Conservation (phyloP, 2,888 invertebrate species). For the Pardosa pseudoannulata region DNA sequence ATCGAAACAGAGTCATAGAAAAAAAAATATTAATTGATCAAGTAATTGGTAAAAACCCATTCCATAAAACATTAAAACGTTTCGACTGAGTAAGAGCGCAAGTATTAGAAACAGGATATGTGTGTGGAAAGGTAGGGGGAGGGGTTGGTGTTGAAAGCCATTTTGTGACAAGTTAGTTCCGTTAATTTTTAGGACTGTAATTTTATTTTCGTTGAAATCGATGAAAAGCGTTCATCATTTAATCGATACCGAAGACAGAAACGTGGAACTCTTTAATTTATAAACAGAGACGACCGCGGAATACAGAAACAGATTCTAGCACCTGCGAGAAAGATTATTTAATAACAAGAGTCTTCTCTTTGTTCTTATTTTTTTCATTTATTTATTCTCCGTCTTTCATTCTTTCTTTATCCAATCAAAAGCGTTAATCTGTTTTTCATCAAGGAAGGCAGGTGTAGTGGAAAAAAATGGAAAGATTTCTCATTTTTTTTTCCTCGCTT, state of each 20-base stretch:
- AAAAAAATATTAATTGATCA: too few relatives aligned
- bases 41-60: too few relatives aligned
- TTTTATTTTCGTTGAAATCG: slow-evolving; percentile 53
- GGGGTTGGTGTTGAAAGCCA: neutral
- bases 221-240: slow-evolving; percentile 47
- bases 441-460: slow-evolving; percentile 29
- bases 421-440: slow-evolving; percentile 48
- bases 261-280: slow-evolving; percentile 44
- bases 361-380: slow-evolving; percentile 2
- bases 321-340: slow-evolving; percentile 61
- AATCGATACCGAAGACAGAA: slow-evolving; percentile 50
- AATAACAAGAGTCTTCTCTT: slow-evolving; percentile 33
- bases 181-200: slow-evolving; percentile 14
- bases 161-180: neutral
- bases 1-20: too few relatives aligned
- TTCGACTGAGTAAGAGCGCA: too few relatives aligned
- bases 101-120: neutral
- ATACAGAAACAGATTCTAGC: slow-evolving; percentile 26
- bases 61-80: neutral
- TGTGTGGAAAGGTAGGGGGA: too few relatives aligned
- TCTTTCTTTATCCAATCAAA: slow-evolving; percentile 29
- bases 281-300: slow-evolving; percentile 20
- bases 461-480: neutral
- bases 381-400: neutral
- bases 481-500: neutral